These are phyloP conservation scores for Morone saxatilis DNA, from an alignment of 2,113 vertebrate genomes.

Conservation along the genomic window DNA sequence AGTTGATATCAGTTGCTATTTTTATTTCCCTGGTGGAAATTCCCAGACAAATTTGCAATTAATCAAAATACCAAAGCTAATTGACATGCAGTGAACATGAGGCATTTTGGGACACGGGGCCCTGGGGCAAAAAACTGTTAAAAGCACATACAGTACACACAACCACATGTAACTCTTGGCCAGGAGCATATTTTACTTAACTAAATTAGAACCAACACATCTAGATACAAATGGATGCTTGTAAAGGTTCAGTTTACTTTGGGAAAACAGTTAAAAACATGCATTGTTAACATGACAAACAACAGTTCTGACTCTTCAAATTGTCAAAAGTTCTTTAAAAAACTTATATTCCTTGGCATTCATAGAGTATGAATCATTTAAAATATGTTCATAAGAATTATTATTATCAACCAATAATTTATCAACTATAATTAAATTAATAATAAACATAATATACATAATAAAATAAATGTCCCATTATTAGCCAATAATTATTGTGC, in stretches of 20 bases:
- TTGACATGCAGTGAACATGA: neutral
- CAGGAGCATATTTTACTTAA: neutral
- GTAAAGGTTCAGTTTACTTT: neutral
- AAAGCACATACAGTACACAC: neutral
- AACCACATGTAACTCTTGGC: neutral
- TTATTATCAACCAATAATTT: too few species aligned
- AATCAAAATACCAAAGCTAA: neutral
- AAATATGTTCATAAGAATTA: too few species aligned
- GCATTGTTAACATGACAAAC: neutral
- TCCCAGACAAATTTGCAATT: neutral
- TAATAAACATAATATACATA: too few species aligned
- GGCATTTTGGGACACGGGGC: neutral
- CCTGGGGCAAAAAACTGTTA: neutral
- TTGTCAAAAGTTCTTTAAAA: too few species aligned
- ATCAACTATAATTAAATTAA: too few species aligned
- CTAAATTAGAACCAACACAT: neutral
- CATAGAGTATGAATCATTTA: too few species aligned
- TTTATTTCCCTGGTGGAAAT: neutral
- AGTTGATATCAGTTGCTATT: constrained; percentile 2
- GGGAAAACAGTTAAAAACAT: neutral
- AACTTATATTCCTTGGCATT: too few species aligned
- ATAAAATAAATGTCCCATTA: too few species aligned
- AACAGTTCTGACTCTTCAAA: neutral
- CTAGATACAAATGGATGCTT: neutral
- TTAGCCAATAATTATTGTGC: too few species aligned